A percentile compares a stretch with the other conserved stretches of the same genome.
These are phyloP conservation scores for Bombycilla garrulus DNA, from an alignment of 2,113 vertebrate species.

Conservation along the genomic window DNA sequence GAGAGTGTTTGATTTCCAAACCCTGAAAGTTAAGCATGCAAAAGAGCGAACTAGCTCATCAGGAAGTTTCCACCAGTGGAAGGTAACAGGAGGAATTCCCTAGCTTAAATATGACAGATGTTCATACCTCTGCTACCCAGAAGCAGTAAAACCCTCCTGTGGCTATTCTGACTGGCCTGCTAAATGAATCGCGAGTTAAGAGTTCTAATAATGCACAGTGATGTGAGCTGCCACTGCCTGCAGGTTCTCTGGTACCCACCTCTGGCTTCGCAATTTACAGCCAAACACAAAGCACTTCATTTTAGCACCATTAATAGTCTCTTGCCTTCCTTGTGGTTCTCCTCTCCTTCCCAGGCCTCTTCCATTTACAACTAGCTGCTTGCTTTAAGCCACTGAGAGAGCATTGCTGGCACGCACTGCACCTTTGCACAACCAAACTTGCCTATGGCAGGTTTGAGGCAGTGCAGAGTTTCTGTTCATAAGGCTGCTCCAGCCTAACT, in stretches of 20 bases:
- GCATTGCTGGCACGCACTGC: background rate
- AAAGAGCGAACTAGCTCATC: background rate
- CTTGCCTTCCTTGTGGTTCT: background rate
- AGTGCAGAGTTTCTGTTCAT: background rate
- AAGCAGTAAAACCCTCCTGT: background rate
- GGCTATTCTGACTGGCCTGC: background rate
- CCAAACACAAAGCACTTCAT: background rate
- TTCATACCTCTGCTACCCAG: constrained; percentile 18
- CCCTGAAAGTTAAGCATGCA: background rate
- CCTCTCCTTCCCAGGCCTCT: background rate
- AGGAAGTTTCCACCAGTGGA: background rate
- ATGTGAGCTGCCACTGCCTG: background rate
- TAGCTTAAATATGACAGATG: background rate
- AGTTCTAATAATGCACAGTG: background rate
- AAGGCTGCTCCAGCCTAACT: background rate
- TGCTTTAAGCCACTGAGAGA: background rate
- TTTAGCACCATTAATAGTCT: background rate
- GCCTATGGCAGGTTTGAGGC: background rate
- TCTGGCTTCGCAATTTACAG: background rate
- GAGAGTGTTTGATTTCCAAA: background rate
- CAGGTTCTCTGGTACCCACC: background rate
- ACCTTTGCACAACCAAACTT: background rate
- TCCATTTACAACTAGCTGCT: background rate
- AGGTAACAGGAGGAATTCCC: constrained; percentile 15
- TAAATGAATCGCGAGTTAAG: background rate